A percentile compares a stretch with the other conserved stretches of the same genome.
These are phyloP conservation scores for Urocitellus parryii DNA, from an alignment of 2,113 vertebrate genomes.

Conservation along the genomic window DNA sequence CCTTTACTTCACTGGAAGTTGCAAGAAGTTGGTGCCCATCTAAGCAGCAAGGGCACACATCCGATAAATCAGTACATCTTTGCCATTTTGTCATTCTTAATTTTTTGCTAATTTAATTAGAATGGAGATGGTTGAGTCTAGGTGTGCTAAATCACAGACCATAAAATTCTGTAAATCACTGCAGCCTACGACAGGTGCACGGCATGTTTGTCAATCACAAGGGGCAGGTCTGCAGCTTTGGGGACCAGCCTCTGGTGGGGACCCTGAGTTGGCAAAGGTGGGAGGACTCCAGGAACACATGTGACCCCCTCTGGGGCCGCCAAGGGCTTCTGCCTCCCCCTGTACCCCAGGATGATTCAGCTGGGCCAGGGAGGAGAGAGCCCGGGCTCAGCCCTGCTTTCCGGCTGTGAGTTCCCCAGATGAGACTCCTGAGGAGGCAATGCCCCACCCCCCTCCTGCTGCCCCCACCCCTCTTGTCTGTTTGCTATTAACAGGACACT, in stretches of 20 bases:
- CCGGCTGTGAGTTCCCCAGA: no score
- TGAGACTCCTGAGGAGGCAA: rapidly evolving
- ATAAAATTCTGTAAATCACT: not conserved
- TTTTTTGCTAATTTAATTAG: slow-evolving; percentile 73
- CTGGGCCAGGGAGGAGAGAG: not conserved
- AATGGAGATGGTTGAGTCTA: not conserved
- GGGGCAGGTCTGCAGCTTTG: not conserved
- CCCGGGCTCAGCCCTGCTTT: not conserved
- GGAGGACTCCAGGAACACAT: not conserved
- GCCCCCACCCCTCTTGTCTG: not conserved
- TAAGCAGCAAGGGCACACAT: not conserved
- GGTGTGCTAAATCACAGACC: not conserved
- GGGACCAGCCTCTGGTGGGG: no score
- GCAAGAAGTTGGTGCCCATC: not conserved
- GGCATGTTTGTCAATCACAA: not conserved
- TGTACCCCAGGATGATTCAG: not conserved
- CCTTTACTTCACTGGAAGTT: not conserved
- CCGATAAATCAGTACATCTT: slow-evolving; percentile 36
- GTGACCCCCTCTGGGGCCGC: rapidly evolving
- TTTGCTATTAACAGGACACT: slow-evolving; percentile 45
- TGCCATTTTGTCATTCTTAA: slow-evolving; percentile 49
- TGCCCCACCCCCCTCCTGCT: rapidly evolving
- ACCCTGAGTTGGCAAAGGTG: not conserved
- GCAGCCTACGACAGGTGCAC: rapidly evolving
- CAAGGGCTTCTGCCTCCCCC: not conserved